A percentile compares a stretch with the other conserved stretches of the same genome.
Evolutionary conservation across 1,140 invertebrate genomes (phyloP).

Genomic region (Neuroterus valhalla): DNA sequence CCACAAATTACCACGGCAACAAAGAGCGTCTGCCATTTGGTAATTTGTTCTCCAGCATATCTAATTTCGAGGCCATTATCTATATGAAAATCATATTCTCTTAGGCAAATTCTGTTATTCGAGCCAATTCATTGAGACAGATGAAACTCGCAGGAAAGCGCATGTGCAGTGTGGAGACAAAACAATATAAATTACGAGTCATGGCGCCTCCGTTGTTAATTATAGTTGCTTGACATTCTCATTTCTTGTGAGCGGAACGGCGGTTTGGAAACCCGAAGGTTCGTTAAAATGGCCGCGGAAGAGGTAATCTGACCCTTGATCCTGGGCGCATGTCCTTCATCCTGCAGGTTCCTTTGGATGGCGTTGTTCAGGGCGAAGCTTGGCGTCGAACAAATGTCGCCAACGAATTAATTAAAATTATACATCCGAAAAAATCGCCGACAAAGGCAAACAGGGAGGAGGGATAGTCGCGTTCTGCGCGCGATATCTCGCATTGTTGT

Average conservation of each 20-base stretch:
- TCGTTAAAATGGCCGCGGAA: conserved; percentile 29
- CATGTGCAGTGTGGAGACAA: background rate
- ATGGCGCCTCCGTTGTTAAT: background rate
- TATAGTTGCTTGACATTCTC: conserved; percentile 30
- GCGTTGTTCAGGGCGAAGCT: background rate
- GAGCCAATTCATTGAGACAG: background rate
- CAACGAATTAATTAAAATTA: conserved; percentile 30
- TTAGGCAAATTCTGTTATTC: background rate
- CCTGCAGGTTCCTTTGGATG: background rate
- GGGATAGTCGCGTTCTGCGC: conserved; percentile 9
- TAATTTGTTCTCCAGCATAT: background rate
- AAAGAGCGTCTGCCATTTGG: conserved; percentile 6
- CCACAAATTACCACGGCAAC: conserved; percentile 11
- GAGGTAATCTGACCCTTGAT: conserved; percentile 26
- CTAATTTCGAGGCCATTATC: conserved; percentile 17
- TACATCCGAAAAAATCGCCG: conserved; percentile 20
- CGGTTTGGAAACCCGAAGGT: conserved; percentile 4
- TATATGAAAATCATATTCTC: conserved; percentile 24
- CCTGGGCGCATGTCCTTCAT: conserved; percentile 25
- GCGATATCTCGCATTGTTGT: conserved; percentile 28
- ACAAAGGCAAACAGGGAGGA: conserved; percentile 30
- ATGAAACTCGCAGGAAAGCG: background rate
- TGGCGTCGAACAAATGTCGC: conserved; percentile 11
- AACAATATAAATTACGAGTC: conserved; percentile 25
- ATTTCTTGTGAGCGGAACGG: conserved; percentile 26